These are phyloP conservation scores for Schlechtendalia chinensis DNA, from an alignment of 1,140 invertebrate species.

Conservation along the genomic window DNA sequence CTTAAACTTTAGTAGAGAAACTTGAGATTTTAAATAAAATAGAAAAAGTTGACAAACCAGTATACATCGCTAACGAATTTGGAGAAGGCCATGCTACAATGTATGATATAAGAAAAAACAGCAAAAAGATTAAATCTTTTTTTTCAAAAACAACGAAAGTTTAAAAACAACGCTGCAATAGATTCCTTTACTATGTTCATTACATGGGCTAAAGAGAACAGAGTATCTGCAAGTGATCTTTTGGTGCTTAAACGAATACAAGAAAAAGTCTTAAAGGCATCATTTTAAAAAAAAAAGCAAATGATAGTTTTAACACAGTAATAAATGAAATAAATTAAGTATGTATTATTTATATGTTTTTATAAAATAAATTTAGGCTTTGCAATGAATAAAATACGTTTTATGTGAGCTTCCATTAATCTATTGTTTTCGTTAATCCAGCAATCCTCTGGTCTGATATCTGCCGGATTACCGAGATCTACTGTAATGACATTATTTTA, in stretches of 20 bases:
- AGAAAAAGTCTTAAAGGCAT: conserved; percentile 8
- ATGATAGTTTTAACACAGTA: background rate
- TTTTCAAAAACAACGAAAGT: background rate
- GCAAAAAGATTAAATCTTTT: background rate
- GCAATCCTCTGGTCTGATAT: background rate
- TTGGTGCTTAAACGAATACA: conserved; percentile 12
- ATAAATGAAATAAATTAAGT: background rate
- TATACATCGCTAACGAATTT: background rate
- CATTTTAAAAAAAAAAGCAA: conserved; percentile 14
- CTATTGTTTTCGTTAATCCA: no score
- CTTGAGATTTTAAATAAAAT: no score
- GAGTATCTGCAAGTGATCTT: conserved; percentile 1
- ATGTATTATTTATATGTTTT: conserved; percentile 16
- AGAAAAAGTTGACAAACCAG: background rate
- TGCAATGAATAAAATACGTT: no score
- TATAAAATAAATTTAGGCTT: background rate
- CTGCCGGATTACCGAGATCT: no score
- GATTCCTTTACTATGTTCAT: background rate
- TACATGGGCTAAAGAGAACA: background rate
- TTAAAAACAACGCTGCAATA: background rate
- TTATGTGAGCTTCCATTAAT: no score
- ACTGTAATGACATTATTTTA: no score
- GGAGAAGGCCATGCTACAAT: no score
- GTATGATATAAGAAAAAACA: no score
- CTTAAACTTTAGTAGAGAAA: no score